phyloP scores from a whole-genome alignment of 2,113 vertebrate species.

The Colaptes auratus region DNA sequence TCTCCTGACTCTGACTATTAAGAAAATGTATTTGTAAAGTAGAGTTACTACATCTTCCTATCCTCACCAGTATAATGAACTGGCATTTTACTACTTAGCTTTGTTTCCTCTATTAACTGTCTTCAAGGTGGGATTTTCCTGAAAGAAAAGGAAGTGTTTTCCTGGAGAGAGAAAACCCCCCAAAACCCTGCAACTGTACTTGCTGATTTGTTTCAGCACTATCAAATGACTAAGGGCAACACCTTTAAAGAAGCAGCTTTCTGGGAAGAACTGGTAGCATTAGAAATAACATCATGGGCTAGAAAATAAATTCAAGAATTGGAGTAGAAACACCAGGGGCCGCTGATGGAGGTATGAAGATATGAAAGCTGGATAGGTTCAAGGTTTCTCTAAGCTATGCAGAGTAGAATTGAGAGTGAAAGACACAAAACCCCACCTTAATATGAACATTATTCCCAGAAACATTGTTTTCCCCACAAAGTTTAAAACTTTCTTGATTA shows the following conservation, averaged over 20 bases:
- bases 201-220: conserved; percentile 33
- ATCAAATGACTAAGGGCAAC: background rate
- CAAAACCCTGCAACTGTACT: background rate
- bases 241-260: background rate
- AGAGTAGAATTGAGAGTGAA: background rate
- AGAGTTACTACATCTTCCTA: background rate
- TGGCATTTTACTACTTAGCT: conserved; percentile 44
- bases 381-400: background rate
- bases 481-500: background rate
- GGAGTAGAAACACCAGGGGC: background rate
- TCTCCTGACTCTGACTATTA: background rate
- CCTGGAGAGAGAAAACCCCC: background rate
- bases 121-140: background rate
- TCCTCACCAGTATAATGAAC: background rate
- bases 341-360: background rate
- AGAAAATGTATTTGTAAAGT: background rate
- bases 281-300: background rate
- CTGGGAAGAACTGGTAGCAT: background rate
- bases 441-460: background rate
- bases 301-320: background rate
- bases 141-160: background rate
- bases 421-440: background rate
- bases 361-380: background rate
- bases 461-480: background rate
- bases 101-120: conserved; percentile 35